Evolutionary conservation across 2,797 vertebrate genomes (phyloP).

Genomic region (Odontamblyopus rebecca): DNA sequence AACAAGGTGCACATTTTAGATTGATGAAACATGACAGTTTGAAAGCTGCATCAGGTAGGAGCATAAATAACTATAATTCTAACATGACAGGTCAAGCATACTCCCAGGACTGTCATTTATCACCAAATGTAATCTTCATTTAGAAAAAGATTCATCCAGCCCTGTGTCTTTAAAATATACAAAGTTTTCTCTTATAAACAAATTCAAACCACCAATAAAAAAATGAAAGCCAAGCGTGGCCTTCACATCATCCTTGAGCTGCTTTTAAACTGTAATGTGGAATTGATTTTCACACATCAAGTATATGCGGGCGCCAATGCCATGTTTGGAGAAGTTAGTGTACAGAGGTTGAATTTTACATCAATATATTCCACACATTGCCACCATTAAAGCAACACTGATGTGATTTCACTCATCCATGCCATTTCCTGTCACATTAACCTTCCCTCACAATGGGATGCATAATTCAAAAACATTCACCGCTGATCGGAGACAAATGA

Average conservation of each 20-base stretch:
- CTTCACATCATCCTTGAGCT: constrained; percentile 22
- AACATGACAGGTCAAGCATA: constrained; percentile 24
- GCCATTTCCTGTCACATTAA: constrained; percentile 43
- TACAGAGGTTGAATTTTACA: constrained; percentile 20
- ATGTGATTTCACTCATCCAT: constrained; percentile 22
- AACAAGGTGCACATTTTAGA: constrained; percentile 38
- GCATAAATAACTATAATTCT: constrained; percentile 47
- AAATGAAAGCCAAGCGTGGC: constrained; percentile 26
- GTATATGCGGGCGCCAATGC: neutral
- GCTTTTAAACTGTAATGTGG: constrained; percentile 28
- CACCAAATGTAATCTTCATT: constrained; percentile 25
- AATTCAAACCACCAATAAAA: constrained; percentile 23
- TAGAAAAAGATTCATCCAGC: neutral
- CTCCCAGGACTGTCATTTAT: constrained; percentile 35
- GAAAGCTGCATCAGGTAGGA: constrained; percentile 25
- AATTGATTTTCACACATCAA: constrained; percentile 38
- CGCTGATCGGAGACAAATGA: constrained; percentile 36
- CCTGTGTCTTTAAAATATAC: constrained; percentile 23
- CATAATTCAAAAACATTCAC: constrained; percentile 46
- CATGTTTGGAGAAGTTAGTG: constrained; percentile 13
- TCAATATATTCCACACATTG: constrained; percentile 22
- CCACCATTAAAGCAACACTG: constrained; percentile 15
- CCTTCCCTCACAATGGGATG: constrained; percentile 37
- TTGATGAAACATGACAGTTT: constrained; percentile 35
- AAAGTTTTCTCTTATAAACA: constrained; percentile 20